phyloP scores from a whole-genome alignment of 2,113 vertebrate species.

The Cebidichthys violaceus region DNA sequence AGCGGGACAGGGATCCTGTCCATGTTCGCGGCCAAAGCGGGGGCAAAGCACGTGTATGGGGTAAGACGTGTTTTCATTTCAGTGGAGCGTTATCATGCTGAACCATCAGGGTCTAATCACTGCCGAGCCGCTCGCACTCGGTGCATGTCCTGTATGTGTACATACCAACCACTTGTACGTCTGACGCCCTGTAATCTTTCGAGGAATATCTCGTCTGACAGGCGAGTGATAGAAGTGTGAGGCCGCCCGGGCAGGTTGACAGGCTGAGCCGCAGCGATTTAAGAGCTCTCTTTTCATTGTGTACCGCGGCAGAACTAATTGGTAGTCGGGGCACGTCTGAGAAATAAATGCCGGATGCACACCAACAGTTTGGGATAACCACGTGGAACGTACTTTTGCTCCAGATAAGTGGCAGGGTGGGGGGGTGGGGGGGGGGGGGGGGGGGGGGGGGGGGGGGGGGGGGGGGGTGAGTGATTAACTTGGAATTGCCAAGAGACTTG shows the following conservation, averaged over 20 bases:
- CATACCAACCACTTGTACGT: not conserved
- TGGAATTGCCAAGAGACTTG: slow-evolving; percentile 24
- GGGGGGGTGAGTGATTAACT: slow-evolving; percentile 53
- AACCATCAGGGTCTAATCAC: slow-evolving; percentile 13
- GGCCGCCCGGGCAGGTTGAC: slow-evolving; percentile 25
- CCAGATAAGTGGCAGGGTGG: slow-evolving; percentile 15
- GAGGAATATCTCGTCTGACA: slow-evolving; percentile 19
- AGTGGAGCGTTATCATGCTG: not conserved
- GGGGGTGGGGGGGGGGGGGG: not conserved
- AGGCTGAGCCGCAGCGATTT: not conserved
- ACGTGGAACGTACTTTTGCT: slow-evolving; percentile 46
- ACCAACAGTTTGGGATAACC: slow-evolving; percentile 36
- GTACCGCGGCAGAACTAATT: slow-evolving; percentile 54
- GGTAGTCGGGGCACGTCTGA: slow-evolving; percentile 59
- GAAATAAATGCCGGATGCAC: slow-evolving; percentile 31
- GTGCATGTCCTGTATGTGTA: not conserved
- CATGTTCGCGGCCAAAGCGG: slow-evolving; percentile 98
- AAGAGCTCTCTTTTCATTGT: slow-evolving; percentile 38
- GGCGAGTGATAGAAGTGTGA: slow-evolving; percentile 42
- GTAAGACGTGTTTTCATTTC: slow-evolving; percentile 81
- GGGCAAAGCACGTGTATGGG: slow-evolving; percentile 97
- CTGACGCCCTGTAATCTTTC: not conserved
- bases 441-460: not conserved
- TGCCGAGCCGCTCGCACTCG: slow-evolving; percentile 1
- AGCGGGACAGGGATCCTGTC: slow-evolving; percentile 98